Evolutionary conservation across 2,113 vertebrate species (phyloP).

Genomic region (Sander lucioperca): DNA sequence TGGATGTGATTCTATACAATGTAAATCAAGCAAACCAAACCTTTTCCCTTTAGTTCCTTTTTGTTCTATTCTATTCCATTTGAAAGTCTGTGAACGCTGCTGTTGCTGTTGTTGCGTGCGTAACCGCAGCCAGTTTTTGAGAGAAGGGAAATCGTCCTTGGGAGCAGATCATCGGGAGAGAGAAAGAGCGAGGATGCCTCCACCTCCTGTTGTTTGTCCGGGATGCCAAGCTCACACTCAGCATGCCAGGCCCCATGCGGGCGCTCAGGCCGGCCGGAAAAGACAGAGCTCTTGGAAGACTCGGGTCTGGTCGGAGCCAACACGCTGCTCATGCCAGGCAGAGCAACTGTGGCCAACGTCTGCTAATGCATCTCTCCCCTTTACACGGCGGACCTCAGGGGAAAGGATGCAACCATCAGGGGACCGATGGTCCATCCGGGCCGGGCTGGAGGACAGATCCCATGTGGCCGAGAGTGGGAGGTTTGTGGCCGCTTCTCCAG

Average conservation of each 20-base stretch:
- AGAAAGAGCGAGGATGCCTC: slow-evolving; percentile 70
- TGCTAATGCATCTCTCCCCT: slow-evolving; percentile 68
- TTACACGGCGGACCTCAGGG: slow-evolving; percentile 65
- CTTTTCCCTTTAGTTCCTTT: slow-evolving; percentile 36
- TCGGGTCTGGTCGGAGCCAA: slow-evolving; percentile 59
- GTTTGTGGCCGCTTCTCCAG: slow-evolving; percentile 42
- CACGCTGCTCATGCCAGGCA: slow-evolving; percentile 62
- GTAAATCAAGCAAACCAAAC: slow-evolving; percentile 35
- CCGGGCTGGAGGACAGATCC: slow-evolving; percentile 61
- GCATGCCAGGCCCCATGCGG: slow-evolving; percentile 79
- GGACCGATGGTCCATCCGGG: slow-evolving; percentile 72
- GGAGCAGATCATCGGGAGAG: slow-evolving; percentile 70
- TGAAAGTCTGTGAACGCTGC: slow-evolving; percentile 60
- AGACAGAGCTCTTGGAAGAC: slow-evolving; percentile 80
- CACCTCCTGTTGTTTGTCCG: slow-evolving; percentile 78
- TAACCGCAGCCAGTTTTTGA: slow-evolving; percentile 56
- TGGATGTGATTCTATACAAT: slow-evolving; percentile 37
- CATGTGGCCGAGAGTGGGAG: slow-evolving; percentile 66
- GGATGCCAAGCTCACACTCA: slow-evolving; percentile 73
- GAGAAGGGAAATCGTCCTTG: slow-evolving; percentile 75
- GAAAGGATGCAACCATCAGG: slow-evolving; percentile 73
- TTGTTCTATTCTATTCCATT: slow-evolving; percentile 62
- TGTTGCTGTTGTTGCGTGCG: slow-evolving; percentile 44
- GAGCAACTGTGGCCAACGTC: slow-evolving; percentile 76
- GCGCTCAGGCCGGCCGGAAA: slow-evolving; percentile 81